Conservation (phyloP, 2,888 invertebrate species). For the Amiota communis region DNA sequence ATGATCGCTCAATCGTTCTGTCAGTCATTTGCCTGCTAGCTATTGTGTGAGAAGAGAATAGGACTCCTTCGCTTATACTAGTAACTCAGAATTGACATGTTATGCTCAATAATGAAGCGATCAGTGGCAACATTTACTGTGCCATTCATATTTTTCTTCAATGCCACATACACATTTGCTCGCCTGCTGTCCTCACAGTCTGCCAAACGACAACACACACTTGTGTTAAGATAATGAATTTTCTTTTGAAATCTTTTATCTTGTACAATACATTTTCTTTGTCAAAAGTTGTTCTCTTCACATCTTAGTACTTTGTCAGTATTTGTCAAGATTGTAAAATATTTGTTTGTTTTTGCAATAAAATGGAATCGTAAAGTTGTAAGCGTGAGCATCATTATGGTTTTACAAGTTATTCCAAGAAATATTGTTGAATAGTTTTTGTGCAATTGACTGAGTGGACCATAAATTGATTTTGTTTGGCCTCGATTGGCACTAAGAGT, state of each 20-base stretch:
- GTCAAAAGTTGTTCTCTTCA: neutral
- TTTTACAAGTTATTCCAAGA: conserved; percentile 59
- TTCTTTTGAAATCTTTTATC: neutral
- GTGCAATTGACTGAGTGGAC: neutral
- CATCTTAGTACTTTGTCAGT: conserved; percentile 23
- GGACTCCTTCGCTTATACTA: neutral
- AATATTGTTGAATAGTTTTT: conserved; percentile 31
- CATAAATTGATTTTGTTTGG: conserved; percentile 15
- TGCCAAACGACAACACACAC: conserved; percentile 7
- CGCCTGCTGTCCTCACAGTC: conserved; percentile 14
- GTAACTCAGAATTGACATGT: conserved; percentile 57
- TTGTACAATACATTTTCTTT: neutral
- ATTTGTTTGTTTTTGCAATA: conserved; percentile 18
- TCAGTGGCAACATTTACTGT: conserved; percentile 47
- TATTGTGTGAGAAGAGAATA: neutral
- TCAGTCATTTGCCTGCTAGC: conserved; percentile 16
- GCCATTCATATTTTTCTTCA: conserved; percentile 1
- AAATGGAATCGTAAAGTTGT: conserved; percentile 26
- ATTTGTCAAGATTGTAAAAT: conserved; percentile 28
- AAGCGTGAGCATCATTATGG: conserved; percentile 65
- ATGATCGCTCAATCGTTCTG: conserved; percentile 4
- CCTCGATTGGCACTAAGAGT: neutral
- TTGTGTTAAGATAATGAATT: conserved; percentile 1
- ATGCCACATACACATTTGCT: neutral
- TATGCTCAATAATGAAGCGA: conserved; percentile 62